Conservation (phyloP, 2,797 vertebrate genomes). For the Onychomys arenicola region DNA sequence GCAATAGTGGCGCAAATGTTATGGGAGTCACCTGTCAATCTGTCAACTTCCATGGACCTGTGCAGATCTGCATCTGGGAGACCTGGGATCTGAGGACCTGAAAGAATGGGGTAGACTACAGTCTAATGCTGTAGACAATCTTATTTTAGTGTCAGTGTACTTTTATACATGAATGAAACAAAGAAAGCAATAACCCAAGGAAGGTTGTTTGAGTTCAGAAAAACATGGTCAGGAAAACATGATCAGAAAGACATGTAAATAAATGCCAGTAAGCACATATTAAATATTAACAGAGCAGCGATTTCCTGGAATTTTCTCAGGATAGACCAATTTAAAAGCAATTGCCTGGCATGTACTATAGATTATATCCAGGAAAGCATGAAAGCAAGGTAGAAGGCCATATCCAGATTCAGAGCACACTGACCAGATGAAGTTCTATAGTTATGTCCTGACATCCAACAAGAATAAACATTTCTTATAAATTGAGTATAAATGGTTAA, state of each 20-base stretch:
- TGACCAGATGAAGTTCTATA: neutral
- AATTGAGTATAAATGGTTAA: neutral
- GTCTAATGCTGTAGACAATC: neutral
- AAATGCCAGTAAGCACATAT: neutral
- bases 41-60: neutral
- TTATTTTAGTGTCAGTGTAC: neutral
- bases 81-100: neutral
- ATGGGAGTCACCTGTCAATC: too few relatives aligned
- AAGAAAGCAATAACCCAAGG: neutral
- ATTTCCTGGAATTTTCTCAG: neutral
- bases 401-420: neutral
- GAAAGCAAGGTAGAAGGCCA: neutral
- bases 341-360: neutral
- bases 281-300: neutral
- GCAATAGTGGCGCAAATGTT: neutral
- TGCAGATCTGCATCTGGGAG: neutral
- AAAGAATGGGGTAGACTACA: neutral
- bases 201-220: neutral
- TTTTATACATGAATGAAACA: neutral
- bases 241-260: neutral
- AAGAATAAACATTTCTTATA: neutral
- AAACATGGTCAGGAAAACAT: neutral
- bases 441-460: neutral
- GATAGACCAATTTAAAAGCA: neutral
- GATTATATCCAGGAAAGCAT: neutral